Evolutionary conservation across 2,797 vertebrate genomes (phyloP).

Genomic region (Ambastaia sidthimunki): DNA sequence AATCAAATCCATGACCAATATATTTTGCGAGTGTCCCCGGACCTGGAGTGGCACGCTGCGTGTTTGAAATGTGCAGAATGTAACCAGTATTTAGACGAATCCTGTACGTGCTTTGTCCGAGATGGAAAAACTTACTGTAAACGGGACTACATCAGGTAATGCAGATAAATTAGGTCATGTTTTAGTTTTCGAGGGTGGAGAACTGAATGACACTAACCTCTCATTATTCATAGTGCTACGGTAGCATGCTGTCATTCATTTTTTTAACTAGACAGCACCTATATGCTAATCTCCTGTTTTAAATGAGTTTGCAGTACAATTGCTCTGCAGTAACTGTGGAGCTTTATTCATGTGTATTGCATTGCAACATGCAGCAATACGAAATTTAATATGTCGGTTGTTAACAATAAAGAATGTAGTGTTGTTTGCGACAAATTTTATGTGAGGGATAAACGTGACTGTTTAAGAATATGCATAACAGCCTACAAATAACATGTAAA

Average conservation of each 20-base stretch:
- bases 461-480: constrained; percentile 2
- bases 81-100: constrained; percentile 95
- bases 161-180: constrained; percentile 38
- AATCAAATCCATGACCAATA: constrained; percentile 98
- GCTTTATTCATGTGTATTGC: constrained; percentile 32
- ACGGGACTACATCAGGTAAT: constrained; percentile 93
- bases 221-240: constrained; percentile 41
- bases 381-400: constrained; percentile 3
- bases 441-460: not conserved
- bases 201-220: constrained; percentile 40
- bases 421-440: not conserved
- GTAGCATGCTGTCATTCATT: constrained; percentile 43
- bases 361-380: constrained; percentile 16
- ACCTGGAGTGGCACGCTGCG: constrained; percentile 98
- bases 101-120: constrained; percentile 95
- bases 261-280: constrained; percentile 51
- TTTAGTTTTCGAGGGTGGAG: constrained; percentile 33
- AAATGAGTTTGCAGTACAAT: constrained; percentile 48
- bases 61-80: constrained; percentile 97
- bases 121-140: constrained; percentile 99
- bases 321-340: constrained; percentile 32
- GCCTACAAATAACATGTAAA: not conserved
- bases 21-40: constrained; percentile 95
- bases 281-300: constrained; percentile 56
- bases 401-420: constrained; percentile 28